Evolutionary conservation across 2,113 vertebrate species (phyloP).

Genomic region (Pomatostomus ruficeps): DNA sequence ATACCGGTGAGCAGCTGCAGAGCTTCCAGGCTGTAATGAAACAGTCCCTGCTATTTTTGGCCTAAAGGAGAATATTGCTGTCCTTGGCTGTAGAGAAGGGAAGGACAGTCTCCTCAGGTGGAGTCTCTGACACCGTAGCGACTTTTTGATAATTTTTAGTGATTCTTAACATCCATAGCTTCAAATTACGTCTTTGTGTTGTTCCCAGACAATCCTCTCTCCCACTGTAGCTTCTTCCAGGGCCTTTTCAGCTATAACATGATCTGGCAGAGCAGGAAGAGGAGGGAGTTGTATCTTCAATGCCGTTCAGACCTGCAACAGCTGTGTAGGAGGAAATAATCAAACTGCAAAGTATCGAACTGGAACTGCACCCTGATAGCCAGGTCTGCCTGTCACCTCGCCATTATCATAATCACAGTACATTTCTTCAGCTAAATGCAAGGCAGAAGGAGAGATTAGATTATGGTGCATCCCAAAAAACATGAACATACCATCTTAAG

Average conservation of each 20-base stretch:
- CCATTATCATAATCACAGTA: not conserved
- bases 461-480: not conserved
- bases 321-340: not conserved
- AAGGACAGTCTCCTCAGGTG: not conserved
- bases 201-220: not conserved
- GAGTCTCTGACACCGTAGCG: not conserved
- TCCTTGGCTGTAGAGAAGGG: not conserved
- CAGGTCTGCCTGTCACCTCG: not conserved
- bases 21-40: not conserved
- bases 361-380: not conserved
- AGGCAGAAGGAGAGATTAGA: not conserved
- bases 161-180: not conserved
- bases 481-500: not conserved
- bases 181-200: not conserved
- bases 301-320: not conserved
- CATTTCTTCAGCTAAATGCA: not conserved
- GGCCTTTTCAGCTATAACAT: not conserved
- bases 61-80: not conserved
- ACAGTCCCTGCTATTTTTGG: not conserved
- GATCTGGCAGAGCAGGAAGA: not conserved
- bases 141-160: not conserved
- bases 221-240: not conserved
- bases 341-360: not conserved
- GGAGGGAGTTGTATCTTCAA: not conserved
- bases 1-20: not conserved